phyloP scores from a whole-genome alignment of 2,113 vertebrate genomes.

The Amblyornis subalaris region DNA sequence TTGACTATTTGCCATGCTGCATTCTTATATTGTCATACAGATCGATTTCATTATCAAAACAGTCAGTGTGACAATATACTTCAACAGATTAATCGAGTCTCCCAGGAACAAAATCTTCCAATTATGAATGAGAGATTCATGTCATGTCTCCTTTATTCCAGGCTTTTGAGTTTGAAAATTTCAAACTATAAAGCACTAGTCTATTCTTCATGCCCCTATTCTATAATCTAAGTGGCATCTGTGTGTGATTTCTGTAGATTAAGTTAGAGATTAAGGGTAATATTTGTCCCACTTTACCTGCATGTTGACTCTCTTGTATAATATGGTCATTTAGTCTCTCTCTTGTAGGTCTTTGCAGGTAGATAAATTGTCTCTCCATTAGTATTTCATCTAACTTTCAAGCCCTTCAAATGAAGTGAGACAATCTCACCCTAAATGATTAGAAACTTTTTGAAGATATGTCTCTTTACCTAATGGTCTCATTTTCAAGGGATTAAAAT shows the following conservation, averaged over 20 bases:
- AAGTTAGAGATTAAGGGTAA: background rate
- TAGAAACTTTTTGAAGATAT: background rate
- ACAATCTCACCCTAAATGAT: background rate
- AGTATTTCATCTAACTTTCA: background rate
- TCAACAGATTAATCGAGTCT: background rate
- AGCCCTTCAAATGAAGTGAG: background rate
- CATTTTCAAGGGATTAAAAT: background rate
- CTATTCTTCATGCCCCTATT: background rate
- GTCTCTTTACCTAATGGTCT: background rate
- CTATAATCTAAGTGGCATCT: background rate
- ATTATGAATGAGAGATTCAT: background rate
- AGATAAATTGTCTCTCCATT: background rate
- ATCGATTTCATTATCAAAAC: background rate
- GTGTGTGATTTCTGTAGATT: background rate
- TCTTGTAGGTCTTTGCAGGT: background rate
- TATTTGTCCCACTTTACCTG: background rate
- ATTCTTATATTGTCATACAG: background rate
- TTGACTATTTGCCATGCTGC: background rate
- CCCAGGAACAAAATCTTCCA: background rate
- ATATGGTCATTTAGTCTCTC: background rate
- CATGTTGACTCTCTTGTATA: background rate
- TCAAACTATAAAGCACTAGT: background rate
- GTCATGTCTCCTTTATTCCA: background rate
- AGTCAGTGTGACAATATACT: background rate
- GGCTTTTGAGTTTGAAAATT: background rate